Evolutionary conservation across 2,888 invertebrate genomes (phyloP).

Genomic region (Notodonta dromedarius): DNA sequence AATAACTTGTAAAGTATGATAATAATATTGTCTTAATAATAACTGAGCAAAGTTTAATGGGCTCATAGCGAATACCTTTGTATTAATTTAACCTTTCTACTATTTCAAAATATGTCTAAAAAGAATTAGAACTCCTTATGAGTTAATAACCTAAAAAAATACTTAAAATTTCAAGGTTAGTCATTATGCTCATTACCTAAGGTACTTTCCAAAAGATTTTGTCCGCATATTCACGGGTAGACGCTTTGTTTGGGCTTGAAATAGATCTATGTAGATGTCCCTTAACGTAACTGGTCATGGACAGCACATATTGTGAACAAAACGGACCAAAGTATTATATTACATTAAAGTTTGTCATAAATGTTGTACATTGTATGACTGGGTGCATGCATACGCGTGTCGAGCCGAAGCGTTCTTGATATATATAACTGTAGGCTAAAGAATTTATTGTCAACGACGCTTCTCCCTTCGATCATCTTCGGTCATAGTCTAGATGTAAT

Average conservation of each 20-base stretch:
- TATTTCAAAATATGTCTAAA: no score
- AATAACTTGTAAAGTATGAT: no score
- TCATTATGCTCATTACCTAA: no score
- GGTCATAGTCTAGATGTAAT: no score
- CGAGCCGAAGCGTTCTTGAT: slow-evolving; percentile 49
- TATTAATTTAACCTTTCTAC: no score
- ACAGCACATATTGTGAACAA: slow-evolving; percentile 49
- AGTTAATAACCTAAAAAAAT: no score
- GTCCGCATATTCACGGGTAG: slow-evolving; percentile 17
- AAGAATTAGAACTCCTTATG: no score
- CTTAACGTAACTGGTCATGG: slow-evolving; percentile 34
- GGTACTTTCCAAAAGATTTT: background rate
- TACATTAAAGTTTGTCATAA: slow-evolving; percentile 40
- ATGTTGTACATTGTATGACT: slow-evolving; percentile 43
- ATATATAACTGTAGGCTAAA: slow-evolving; percentile 39
- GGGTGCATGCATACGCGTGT: slow-evolving; percentile 32
- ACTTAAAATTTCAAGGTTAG: no score
- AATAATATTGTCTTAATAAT: no score
- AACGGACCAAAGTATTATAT: slow-evolving; percentile 65
- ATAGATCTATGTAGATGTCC: slow-evolving; percentile 28
- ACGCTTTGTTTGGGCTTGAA: slow-evolving; percentile 17
- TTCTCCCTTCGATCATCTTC: background rate
- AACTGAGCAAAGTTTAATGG: no score
- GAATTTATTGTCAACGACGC: slow-evolving; percentile 24
- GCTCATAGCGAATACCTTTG: no score